Evolutionary conservation across 30 jellyfish, hydroid and myxozoan species (phyloP), one percentile per base, ranked within the genome.

Genomic region (Aurelia sp.): DNA sequence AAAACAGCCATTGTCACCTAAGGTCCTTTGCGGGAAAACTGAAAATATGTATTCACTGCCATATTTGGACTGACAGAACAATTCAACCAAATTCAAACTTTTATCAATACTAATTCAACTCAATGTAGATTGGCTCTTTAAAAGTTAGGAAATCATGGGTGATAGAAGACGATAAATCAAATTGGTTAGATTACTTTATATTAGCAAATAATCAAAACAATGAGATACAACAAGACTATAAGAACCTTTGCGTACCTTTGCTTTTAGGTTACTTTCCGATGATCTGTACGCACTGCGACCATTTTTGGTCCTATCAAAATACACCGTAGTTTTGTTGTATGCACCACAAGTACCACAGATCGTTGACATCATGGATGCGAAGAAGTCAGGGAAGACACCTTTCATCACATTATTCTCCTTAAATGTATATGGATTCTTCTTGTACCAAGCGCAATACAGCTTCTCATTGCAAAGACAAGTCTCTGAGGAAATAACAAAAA

Each of bases 381-480:
- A 72, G 23, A 90, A 78, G 16, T 23, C 85, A 4, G 94, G 88
- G 75, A 82, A 76, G n/a, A 90, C 61, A 7, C 97, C 97, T 21
- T 51, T 50, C 15, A 72, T 63, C 48, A 19, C 78, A 6, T 78
- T 66, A 16, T 73, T 76, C 62, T 52, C 64, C 21, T 11, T 31
- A 50, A 71, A 74, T 44, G 78, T 55, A 85, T 74, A 90, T 15
- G 97, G 97, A 68, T 53, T 76, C 57, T 61, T 74, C 30, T 22
- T 68, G 73, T 72, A 82, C 95, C 94, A 90, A 40, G 90, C 76
- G 11, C 96, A 74, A 61, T 81, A 90, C 10, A 90, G 66, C 23
- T 47, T 37, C 79, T 76, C 51, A 33, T 48, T 13, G 83, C 97
- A 90, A 23, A 78, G 79, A 62, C 97, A 90, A 47, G 97, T 90